phyloP scores from a whole-genome alignment of 2,113 vertebrate species.

The Agapornis roseicollis region DNA sequence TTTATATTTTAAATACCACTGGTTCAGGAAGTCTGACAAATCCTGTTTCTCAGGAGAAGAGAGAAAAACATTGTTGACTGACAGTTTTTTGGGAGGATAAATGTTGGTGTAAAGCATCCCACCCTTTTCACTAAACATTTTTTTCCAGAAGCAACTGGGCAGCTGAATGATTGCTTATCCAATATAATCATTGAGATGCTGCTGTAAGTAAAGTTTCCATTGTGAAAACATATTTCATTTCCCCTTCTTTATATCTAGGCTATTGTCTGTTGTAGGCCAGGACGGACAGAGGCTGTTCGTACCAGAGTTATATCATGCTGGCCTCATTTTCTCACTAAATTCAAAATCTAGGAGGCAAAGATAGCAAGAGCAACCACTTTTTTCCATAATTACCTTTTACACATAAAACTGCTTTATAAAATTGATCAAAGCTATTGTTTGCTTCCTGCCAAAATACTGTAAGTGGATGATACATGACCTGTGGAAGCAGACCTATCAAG shows the following conservation, averaged over 20 bases:
- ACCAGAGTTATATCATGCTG: neutral
- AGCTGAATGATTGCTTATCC: neutral
- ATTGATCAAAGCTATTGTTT: neutral
- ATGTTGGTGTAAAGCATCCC: neutral
- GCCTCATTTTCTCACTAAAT: neutral
- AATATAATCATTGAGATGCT: neutral
- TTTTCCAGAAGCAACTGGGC: neutral
- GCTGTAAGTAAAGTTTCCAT: neutral
- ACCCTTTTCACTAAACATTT: neutral
- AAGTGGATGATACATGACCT: neutral
- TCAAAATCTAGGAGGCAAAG: neutral
- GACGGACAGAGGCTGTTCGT: neutral
- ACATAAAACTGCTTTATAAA: neutral
- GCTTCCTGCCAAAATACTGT: fast-evolving
- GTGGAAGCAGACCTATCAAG: neutral
- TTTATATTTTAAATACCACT: constrained; percentile 41
- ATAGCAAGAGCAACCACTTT: neutral
- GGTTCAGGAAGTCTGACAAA: constrained; percentile 29
- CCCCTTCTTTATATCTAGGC: neutral
- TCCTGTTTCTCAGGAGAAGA: constrained; percentile 51
- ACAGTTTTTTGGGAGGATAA: neutral
- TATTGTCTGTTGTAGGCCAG: neutral
- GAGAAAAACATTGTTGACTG: constrained; percentile 30
- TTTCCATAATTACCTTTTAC: neutral
- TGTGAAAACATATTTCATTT: neutral